phyloP scores from a whole-genome alignment of 2,797 vertebrate genomes.

The Anabas testudineus region DNA sequence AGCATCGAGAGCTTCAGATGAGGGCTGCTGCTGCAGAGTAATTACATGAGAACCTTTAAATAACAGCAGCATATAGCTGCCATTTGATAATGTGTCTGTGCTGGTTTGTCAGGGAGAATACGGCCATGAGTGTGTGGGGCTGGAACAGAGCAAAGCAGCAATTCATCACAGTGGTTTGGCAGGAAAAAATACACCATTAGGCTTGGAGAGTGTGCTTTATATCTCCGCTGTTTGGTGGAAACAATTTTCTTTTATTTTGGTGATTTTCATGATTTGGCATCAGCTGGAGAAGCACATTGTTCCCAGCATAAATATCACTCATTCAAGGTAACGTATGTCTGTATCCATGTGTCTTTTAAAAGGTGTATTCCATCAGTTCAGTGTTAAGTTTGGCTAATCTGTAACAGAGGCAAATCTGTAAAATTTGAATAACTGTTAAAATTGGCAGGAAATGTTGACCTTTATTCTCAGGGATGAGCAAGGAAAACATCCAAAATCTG shows the following conservation, averaged over 20 bases:
- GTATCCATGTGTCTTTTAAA: constrained; percentile 9
- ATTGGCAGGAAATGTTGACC: not conserved
- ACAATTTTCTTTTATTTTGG: constrained; percentile 37
- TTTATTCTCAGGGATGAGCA: not conserved
- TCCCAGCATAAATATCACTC: constrained; percentile 11
- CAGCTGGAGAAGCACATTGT: constrained; percentile 23
- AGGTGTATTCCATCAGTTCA: not conserved
- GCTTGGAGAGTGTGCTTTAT: constrained; percentile 39
- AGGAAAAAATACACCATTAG: constrained; percentile 43
- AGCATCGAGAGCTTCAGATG: constrained; percentile 47
- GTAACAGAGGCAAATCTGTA: not conserved
- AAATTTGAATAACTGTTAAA: not conserved
- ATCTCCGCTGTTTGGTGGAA: constrained; percentile 21
- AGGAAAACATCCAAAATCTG: too few relatives aligned
- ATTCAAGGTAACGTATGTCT: not conserved
- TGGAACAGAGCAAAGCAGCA: constrained; percentile 37
- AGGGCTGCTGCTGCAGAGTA: constrained; percentile 56
- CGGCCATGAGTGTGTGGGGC: constrained; percentile 30
- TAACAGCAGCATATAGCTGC: constrained; percentile 67
- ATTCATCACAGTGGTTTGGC: constrained; percentile 61
- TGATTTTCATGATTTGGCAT: constrained; percentile 44
- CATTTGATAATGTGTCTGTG: constrained; percentile 68
- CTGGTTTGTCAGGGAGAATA: constrained; percentile 44
- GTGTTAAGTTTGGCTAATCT: too few relatives aligned
- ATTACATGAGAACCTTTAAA: constrained; percentile 79